phyloP scores from a whole-genome alignment of 2,888 invertebrate genomes.

The Lydus trimaculatus region DNA sequence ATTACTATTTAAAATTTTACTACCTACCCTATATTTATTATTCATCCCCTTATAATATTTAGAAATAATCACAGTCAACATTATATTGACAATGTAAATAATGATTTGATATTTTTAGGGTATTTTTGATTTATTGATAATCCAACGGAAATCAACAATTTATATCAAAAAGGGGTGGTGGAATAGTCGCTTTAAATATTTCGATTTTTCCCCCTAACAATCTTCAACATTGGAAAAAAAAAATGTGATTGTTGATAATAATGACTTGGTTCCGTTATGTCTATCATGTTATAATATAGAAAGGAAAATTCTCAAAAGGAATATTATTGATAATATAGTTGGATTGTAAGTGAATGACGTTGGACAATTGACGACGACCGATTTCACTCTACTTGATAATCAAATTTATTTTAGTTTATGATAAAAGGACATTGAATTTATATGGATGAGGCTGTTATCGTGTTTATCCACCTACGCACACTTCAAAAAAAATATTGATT shows the following conservation, averaged over 20 bases:
- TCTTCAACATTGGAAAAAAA: background rate
- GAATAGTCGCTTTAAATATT: background rate
- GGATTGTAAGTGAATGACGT: background rate
- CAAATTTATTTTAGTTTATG: slow-evolving; percentile 28
- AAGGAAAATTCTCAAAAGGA: background rate
- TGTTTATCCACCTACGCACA: slow-evolving; percentile 33
- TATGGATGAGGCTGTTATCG: slow-evolving; percentile 34
- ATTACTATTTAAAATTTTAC: background rate
- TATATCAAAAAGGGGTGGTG: background rate
- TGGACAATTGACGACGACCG: background rate
- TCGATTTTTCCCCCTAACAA: background rate
- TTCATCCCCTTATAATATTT: background rate
- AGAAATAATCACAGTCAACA: background rate
- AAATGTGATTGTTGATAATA: background rate
- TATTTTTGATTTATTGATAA: background rate
- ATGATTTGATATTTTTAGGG: background rate
- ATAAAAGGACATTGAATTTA: slow-evolving; percentile 43
- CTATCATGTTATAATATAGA: background rate
- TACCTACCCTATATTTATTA: background rate
- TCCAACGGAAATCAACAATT: background rate
- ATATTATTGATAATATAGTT: background rate
- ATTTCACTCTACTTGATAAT: slow-evolving; percentile 27
- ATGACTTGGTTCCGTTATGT: background rate
- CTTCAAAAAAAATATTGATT: slow-evolving; percentile 41
- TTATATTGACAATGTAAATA: slow-evolving; percentile 3